Evolutionary conservation across 2,888 invertebrate species (phyloP), one percentile per base, ranked within the genome.

Genomic region (Arrhopalites spinosus): DNA sequence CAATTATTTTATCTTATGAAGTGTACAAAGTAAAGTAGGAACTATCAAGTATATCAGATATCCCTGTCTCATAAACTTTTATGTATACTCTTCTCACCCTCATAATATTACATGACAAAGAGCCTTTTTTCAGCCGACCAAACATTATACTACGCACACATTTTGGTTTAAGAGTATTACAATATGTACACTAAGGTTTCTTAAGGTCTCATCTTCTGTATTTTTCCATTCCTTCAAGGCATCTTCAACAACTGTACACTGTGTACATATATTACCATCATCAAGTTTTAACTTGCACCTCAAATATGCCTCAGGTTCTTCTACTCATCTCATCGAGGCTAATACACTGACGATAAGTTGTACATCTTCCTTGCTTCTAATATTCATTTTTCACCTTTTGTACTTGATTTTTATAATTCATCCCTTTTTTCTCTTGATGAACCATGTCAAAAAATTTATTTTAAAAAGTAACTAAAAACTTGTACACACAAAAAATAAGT

Each of bases 211-310:
- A 27, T 63, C 36, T 20, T 43, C 66, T 3, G 66, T 66, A 66
- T 3, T 66, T 66, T 66, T 66, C 66, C 66, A 66, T 66, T 66
- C 66, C 66, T 66, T 66, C 36, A 30, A 66, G 66, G 66, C 66
- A 66, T 66, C 25, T 61, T 20, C 61, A 17, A 20, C 20, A 20
- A 15, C 43, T 11, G 30, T 43, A 30, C 43, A 11, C 50, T 50
- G 3, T 50, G 17, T 50, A 3, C n/a, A 15, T 50, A 15, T 13
- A 15, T 45, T 15, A 11, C 45, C 15, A 15, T 13, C 50, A n/a
- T 36, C 36, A 36, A 36, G 36, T 36, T 36, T 36, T 3, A 36
- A 36, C 36, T 3, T 36, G 36, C 36, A 36, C 11, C 11, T 3
- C 36, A 36, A n/a, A n/a, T n/a, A n/a, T n/a, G n/a, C n/a, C 45